phyloP scores from a whole-genome alignment of 2,113 vertebrate species.

The Bubo scandiacus region DNA sequence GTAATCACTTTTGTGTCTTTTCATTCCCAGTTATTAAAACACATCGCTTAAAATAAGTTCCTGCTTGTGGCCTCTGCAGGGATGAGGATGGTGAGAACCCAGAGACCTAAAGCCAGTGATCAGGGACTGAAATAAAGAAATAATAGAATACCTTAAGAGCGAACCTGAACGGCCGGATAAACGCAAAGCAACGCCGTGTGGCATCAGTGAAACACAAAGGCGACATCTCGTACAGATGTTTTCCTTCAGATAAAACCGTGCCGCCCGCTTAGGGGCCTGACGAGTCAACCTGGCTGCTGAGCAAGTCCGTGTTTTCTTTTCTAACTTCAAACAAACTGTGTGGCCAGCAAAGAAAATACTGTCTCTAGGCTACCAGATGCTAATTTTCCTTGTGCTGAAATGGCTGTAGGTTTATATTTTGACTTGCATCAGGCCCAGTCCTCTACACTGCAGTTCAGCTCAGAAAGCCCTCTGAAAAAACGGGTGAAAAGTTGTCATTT shows the following conservation, averaged over 20 bases:
- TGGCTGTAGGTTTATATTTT: neutral
- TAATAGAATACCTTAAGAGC: neutral
- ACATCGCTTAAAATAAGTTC: accelerated
- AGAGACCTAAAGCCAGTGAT: neutral
- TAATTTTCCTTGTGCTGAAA: neutral
- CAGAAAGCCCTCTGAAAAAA: neutral
- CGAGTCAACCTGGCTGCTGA: neutral
- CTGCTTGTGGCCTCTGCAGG: accelerated
- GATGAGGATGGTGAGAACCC: neutral
- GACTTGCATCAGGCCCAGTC: neutral
- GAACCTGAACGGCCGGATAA: neutral
- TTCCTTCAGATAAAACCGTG: neutral
- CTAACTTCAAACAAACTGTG: neutral
- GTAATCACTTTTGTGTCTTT: neutral
- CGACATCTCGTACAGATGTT: neutral
- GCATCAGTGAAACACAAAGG: neutral
- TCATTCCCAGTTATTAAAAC: neutral
- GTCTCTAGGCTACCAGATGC: neutral
- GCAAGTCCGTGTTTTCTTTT: neutral
- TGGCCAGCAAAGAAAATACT: neutral
- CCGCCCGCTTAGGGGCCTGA: neutral
- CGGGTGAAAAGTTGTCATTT: neutral
- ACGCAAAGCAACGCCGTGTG: neutral
- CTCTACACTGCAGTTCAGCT: neutral
- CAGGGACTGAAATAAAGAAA: neutral